Percentiles rank a stretch among this genome's conserved stretches.
phyloP scores from a whole-genome alignment of 2,797 vertebrate species.

The Dryobates pubescens region DNA sequence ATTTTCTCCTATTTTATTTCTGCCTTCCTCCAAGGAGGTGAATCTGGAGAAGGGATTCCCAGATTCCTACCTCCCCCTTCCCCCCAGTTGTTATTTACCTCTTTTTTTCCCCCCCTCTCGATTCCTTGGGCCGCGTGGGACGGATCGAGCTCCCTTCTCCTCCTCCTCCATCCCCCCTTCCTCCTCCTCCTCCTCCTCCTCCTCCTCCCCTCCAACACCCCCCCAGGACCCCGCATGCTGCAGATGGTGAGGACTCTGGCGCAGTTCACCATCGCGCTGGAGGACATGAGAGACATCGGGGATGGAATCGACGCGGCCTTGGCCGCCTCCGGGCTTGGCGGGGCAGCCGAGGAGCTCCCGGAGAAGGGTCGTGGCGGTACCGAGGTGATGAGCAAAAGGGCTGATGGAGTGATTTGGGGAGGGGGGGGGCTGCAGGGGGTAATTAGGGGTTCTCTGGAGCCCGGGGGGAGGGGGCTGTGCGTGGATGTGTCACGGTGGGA shows the following conservation, averaged over 20 bases:
- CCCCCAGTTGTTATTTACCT: too few relatives aligned
- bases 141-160: constrained; percentile 11
- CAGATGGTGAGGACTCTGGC: constrained; percentile 98
- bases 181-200: neutral
- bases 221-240: constrained; percentile 86
- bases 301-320: constrained; percentile 83
- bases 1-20: too few relatives aligned
- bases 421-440: neutral
- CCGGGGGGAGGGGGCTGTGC: neutral
- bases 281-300: constrained; percentile 94
- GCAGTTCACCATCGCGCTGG: constrained; percentile 97
- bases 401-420: neutral
- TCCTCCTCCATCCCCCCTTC: too few relatives aligned
- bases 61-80: too few relatives aligned
- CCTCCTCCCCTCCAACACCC: too few relatives aligned
- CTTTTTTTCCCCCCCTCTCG: too few relatives aligned
- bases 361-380: constrained; percentile 71
- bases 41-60: too few relatives aligned
- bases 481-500: constrained; percentile 23
- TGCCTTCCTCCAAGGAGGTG: too few relatives aligned
- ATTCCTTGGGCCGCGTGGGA: constrained; percentile 47
- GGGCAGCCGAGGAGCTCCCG: constrained; percentile 76
- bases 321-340: constrained; percentile 55
- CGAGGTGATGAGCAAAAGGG: constrained; percentile 79
- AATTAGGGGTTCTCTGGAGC: too few relatives aligned